Percentiles rank a stretch among this genome's conserved stretches.
These are phyloP conservation scores for Athalia cordata DNA, from an alignment of 2,888 invertebrate species.

Conservation along the genomic window DNA sequence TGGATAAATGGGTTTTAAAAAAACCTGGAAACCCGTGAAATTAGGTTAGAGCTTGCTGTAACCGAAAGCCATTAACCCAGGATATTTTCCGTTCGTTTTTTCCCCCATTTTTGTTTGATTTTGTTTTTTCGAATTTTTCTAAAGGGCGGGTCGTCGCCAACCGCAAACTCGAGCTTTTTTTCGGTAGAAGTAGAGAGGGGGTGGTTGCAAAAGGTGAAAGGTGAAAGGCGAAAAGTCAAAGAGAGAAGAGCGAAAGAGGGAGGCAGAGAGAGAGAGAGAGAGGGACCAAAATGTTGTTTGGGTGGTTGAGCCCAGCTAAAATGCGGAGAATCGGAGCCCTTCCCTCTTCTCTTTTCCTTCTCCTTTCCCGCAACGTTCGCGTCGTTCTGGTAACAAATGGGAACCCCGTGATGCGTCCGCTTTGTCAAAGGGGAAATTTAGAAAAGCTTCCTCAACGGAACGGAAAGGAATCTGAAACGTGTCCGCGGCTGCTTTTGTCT, in stretches of 20 bases:
- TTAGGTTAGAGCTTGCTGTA: constrained; percentile 20
- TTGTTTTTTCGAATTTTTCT: not conserved
- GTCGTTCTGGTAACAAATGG: constrained; percentile 36
- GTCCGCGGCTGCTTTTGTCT: constrained; percentile 14
- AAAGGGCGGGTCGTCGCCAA: not conserved
- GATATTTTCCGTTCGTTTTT: not conserved
- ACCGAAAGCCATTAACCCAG: constrained; percentile 26
- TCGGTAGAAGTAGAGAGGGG: not conserved
- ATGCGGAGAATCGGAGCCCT: constrained; percentile 21
- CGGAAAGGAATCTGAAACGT: constrained; percentile 29
- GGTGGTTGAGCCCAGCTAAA: constrained; percentile 22
- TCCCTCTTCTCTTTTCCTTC: not conserved
- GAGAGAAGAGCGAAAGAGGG: not conserved
- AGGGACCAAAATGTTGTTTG: not conserved
- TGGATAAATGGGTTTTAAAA: constrained; percentile 31
- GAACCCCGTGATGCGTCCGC: constrained; percentile 30
- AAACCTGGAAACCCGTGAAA: constrained; percentile 28
- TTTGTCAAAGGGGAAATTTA: constrained; percentile 39
- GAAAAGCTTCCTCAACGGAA: constrained; percentile 1
- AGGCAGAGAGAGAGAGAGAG: not conserved
- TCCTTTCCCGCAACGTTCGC: not conserved
- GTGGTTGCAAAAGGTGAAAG: not conserved
- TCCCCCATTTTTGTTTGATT: not conserved
- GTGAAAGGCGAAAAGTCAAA: not conserved
- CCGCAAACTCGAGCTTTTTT: too few relatives aligned